A percentile compares a stretch with the other conserved stretches of the same genome.
Evolutionary conservation across 2,888 invertebrate species (phyloP).

Genomic region (Caenorhabditis becei): DNA sequence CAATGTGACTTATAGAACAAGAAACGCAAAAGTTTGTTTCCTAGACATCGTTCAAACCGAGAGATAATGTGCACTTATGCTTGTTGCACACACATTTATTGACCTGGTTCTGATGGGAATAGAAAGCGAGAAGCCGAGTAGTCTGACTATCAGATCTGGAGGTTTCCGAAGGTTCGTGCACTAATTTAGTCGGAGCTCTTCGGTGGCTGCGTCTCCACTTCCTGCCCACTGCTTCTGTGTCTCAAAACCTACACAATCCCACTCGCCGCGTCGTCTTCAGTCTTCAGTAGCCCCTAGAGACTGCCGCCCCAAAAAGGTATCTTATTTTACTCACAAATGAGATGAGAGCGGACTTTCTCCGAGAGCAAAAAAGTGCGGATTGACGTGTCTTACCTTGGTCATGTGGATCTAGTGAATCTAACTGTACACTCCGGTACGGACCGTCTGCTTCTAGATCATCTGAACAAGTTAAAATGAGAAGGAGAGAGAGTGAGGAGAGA

Average conservation of each 20-base stretch:
- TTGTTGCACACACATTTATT: neutral
- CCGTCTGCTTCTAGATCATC: conserved; percentile 49
- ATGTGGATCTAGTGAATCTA: conserved; percentile 54
- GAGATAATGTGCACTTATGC: neutral
- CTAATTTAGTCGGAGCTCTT: conserved; percentile 57
- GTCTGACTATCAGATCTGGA: conserved; percentile 43
- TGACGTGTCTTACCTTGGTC: conserved; percentile 44
- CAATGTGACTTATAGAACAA: neutral
- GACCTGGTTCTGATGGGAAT: conserved; percentile 1
- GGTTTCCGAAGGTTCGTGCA: conserved; percentile 49
- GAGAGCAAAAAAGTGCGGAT: neutral
- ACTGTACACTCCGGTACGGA: conserved; percentile 54
- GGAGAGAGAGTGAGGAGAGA: conserved; percentile 9
- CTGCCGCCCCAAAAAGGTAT: conserved; percentile 49
- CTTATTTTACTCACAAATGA: conserved; percentile 59
- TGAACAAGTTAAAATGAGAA: conserved; percentile 11
- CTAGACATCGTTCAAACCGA: neutral
- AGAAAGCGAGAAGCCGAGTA: neutral
- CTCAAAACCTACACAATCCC: conserved; percentile 51
- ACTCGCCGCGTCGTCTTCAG: conserved; percentile 46
- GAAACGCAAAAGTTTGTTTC: neutral
- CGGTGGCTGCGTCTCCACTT: conserved; percentile 23
- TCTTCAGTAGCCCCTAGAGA: conserved; percentile 62
- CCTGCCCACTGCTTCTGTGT: conserved; percentile 10
- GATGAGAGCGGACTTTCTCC: conserved; percentile 27